A percentile compares a stretch with the other conserved stretches of the same genome.
Evolutionary conservation across 64 coral and sea anemone species (phyloP).

Genomic region (Montipora capricornis): DNA sequence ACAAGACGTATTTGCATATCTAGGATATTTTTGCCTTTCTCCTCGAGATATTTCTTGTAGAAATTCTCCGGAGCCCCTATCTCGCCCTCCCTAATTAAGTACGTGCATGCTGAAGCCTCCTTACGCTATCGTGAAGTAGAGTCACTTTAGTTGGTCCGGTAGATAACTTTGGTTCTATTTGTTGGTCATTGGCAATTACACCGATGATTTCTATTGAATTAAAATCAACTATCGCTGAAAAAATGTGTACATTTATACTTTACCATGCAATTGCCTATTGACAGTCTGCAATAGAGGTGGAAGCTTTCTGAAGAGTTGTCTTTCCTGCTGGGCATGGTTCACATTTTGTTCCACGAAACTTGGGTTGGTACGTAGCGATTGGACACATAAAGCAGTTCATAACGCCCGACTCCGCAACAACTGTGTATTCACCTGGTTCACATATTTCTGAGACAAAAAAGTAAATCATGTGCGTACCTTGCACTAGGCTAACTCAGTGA

Average conservation of each 20-base stretch:
- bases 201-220: too few relatives aligned
- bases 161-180: too few relatives aligned
- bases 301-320: constrained; percentile 61
- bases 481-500: too few relatives aligned
- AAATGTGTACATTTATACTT: not conserved
- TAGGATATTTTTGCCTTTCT: too few relatives aligned
- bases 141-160: too few relatives aligned
- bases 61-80: too few relatives aligned
- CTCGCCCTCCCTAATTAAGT: too few relatives aligned
- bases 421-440: constrained; percentile 76
- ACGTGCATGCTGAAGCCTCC: too few relatives aligned
- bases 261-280: constrained; percentile 27
- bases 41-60: too few relatives aligned
- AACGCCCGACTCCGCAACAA: constrained; percentile 18
- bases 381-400: constrained; percentile 79
- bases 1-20: too few relatives aligned
- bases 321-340: constrained; percentile 67
- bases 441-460: constrained; percentile 54
- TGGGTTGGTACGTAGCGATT: constrained; percentile 78
- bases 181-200: too few relatives aligned
- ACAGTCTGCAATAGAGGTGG: constrained; percentile 58
- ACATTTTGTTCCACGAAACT: constrained; percentile 69
- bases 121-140: too few relatives aligned
- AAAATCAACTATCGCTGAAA: not conserved
- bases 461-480: not conserved